Conservation (phyloP, 2,888 invertebrate species). For the Micoletzkya japonica region DNA sequence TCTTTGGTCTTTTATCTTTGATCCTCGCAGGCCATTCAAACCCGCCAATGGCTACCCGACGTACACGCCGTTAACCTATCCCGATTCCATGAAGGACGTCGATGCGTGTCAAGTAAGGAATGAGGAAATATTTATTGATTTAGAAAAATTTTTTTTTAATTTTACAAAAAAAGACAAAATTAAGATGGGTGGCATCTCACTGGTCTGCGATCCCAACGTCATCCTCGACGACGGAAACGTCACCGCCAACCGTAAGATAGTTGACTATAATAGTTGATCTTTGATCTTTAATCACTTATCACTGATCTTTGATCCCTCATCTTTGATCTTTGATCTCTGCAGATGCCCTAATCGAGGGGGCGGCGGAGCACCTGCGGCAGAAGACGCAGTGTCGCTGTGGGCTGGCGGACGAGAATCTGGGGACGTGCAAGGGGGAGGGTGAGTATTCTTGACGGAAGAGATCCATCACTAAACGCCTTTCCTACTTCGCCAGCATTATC, state of each 20-base stretch:
- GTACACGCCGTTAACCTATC: slow-evolving; percentile 9
- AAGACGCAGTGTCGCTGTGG: slow-evolving; percentile 18
- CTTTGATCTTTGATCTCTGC: background rate
- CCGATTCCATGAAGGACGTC: background rate
- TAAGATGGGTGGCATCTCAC: slow-evolving; percentile 11
- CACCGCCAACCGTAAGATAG: slow-evolving; percentile 9
- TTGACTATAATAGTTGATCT: background rate
- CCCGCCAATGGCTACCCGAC: background rate
- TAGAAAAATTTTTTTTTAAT: background rate
- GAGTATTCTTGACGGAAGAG: background rate
- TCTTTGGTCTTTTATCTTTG: background rate
- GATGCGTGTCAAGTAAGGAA: background rate
- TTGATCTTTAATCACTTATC: background rate
- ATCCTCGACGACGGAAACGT: slow-evolving; percentile 19
- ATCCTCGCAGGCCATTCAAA: no score
- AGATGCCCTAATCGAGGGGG: slow-evolving; percentile 7
- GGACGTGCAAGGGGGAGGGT: slow-evolving; percentile 24
- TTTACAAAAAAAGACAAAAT: background rate
- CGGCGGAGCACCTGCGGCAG: background rate
- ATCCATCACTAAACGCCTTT: no score
- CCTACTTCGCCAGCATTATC: no score
- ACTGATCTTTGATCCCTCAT: background rate
- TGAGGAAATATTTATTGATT: background rate
- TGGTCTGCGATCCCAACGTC: slow-evolving; percentile 21
- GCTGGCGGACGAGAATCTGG: slow-evolving; percentile 1